Conservation (phyloP, 1,140 invertebrate genomes). For the Eriocheir sinensis region DNA sequence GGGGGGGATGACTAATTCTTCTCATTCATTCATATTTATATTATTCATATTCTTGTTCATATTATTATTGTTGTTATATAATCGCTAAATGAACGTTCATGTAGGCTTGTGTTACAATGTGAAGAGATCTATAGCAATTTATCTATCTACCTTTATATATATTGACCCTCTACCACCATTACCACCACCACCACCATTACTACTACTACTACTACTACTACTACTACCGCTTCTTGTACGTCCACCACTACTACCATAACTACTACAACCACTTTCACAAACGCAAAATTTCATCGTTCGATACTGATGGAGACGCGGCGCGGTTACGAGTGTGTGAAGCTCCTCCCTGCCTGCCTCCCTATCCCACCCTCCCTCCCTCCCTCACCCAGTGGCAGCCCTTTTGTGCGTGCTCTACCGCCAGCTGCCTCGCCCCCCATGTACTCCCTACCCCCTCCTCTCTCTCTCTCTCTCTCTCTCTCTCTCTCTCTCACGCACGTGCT, state of each 20-base stretch:
- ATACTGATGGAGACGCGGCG: neutral
- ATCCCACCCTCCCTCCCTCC: neutral
- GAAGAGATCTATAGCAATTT: too few species aligned
- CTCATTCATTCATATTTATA: neutral
- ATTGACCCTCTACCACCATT: too few species aligned
- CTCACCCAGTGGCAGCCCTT: neutral
- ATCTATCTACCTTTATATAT: too few species aligned
- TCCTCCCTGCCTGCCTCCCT: neutral
- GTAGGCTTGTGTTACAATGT: too few species aligned
- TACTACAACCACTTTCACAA: too few species aligned
- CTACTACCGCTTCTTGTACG: neutral
- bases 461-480: constrained; percentile 22
- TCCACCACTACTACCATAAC: neutral
- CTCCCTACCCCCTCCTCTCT: neutral
- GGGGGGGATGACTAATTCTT: neutral
- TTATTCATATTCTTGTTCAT: neutral
- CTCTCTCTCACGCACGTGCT: neutral
- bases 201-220: neutral
- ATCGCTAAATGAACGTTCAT: neutral
- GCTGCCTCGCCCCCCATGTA: neutral
- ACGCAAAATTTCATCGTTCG: too few species aligned
- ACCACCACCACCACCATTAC: too few species aligned
- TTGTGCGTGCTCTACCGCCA: constrained; percentile 12
- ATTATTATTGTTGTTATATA: neutral
- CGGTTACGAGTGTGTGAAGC: neutral